Evolutionary conservation across 2,888 invertebrate genomes (phyloP), one percentile per base, ranked within the genome.

Genomic region (Clunio marinus): DNA sequence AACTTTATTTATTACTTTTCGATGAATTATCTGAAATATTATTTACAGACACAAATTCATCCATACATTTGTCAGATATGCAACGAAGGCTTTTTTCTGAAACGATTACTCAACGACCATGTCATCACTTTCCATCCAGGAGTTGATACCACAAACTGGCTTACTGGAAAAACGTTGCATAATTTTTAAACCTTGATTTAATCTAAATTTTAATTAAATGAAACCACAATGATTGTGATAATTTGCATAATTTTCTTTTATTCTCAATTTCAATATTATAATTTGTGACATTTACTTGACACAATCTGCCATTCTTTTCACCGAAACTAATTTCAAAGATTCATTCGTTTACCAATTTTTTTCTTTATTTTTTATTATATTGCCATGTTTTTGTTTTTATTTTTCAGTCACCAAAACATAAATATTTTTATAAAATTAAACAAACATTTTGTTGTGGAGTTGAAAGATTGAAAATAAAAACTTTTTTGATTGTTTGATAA

Each of bases 211-310:
- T n/a, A n/a, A n/a, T n/a, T n/a, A n/a, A n/a, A n/a, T n/a, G n/a
- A n/a, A n/a, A n/a, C n/a, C n/a, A n/a, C n/a, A n/a, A n/a, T n/a
- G n/a, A n/a, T 51, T 51, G 51, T 51, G 51, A 51, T 51, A 51
- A 22, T 51, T n/a, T 51, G 51, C 51, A 51, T 51, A 51, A 51
- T 51, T n/a, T n/a, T n/a, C 41, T 51, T 51, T 51, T 51, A 51
- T 51, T 51, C 51, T 51, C 51, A 51, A 51, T 51, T 51, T 13
- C 13, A 41, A 41, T 51, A 51, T 51, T 51, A 20, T 51, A 17
- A 17, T 7, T 51, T 7, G 51, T 51, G 51, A 51, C 51, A 51
- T 7, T 51, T 22, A 51, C n/a, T 41, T 15, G 13, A 41, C 41
- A 41, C 22, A 8, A 17, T 32, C 13, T 32, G 5, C 35, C 5